These are phyloP conservation scores for Monochamus saltuarius DNA, from an alignment of 1,140 invertebrate species.

Conservation along the genomic window DNA sequence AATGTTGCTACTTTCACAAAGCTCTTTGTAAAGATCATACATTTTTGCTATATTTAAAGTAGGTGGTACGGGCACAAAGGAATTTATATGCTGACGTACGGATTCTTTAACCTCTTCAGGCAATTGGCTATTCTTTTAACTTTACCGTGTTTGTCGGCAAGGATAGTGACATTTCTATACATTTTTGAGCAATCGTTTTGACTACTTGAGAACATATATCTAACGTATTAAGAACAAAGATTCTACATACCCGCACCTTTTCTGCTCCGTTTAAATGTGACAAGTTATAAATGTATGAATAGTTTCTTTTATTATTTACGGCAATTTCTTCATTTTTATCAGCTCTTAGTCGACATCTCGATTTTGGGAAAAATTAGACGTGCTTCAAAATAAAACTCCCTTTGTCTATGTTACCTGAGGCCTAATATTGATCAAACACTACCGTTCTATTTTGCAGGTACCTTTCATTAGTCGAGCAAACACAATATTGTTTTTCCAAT, in stretches of 20 bases:
- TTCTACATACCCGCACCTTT: conserved; percentile 7
- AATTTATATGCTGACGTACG: neutral
- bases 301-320: conserved; percentile 5
- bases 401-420: conserved; percentile 3
- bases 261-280: conserved; percentile 4
- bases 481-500: conserved; percentile 15
- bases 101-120: conserved; percentile 9
- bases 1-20: conserved; percentile 8
- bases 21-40: conserved; percentile 12
- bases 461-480: conserved; percentile 1
- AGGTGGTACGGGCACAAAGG: conserved; percentile 11
- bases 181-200: no score
- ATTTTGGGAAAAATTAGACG: conserved; percentile 10
- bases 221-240: conserved; percentile 5
- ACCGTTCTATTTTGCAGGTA: conserved; percentile 5
- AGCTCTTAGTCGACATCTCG: conserved; percentile 5
- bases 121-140: no score
- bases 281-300: conserved; percentile 12
- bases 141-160: conserved; percentile 6
- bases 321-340: conserved; percentile 11
- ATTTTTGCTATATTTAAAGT: conserved; percentile 9
- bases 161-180: neutral
- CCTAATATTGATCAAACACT: conserved; percentile 11
- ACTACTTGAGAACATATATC: no score
- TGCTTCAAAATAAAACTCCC: conserved; percentile 8